These are phyloP conservation scores for Cygnus olor DNA, from an alignment of 2,797 vertebrate genomes.

Conservation along the genomic window DNA sequence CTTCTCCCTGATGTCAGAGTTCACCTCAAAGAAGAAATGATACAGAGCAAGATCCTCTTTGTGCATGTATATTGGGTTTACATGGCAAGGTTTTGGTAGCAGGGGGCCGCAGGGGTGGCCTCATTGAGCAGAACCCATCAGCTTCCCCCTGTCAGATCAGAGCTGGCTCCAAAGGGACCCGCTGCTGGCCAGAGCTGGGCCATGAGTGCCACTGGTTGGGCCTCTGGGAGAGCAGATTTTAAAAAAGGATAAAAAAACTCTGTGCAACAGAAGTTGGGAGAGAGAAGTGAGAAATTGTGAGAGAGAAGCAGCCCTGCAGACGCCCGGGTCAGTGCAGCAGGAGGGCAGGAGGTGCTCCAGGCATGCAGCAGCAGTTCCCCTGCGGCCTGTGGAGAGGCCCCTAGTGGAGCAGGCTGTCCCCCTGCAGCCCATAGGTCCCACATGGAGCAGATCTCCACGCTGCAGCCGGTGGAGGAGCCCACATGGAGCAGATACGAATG, in stretches of 20 bases:
- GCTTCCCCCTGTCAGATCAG: background rate
- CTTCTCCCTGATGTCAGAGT: background rate
- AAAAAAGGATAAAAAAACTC: background rate
- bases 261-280: background rate
- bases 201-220: background rate
- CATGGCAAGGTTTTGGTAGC: background rate
- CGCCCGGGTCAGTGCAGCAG: background rate
- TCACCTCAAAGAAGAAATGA: background rate
- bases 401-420: no score
- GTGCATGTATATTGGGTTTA: background rate
- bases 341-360: background rate
- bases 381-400: no score
- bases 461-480: no score
- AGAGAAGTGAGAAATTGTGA: background rate
- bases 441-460: no score
- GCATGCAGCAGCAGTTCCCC: no score
- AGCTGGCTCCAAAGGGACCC: background rate
- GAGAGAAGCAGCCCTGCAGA: background rate
- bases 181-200: background rate
- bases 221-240: background rate
- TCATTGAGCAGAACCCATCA: background rate
- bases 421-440: no score
- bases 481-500: no score
- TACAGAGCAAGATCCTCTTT: background rate
- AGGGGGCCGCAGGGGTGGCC: background rate